phyloP scores from a whole-genome alignment of 2,888 invertebrate species.

The Icerya purchasi region DNA sequence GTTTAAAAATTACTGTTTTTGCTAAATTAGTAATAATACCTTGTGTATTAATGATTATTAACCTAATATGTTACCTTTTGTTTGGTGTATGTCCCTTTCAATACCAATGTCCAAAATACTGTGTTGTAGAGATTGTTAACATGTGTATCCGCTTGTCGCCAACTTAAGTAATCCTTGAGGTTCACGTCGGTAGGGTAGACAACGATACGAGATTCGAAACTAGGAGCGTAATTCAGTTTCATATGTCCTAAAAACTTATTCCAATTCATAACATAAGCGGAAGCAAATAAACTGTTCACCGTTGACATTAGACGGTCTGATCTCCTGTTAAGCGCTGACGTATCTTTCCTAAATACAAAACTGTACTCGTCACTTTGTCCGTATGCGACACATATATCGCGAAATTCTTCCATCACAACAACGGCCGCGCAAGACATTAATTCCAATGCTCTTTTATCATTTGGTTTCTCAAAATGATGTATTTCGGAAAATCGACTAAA shows the following conservation, averaged over 20 bases:
- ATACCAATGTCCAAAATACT: conserved; percentile 76
- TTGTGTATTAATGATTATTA: no score
- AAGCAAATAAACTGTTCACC: conserved; percentile 69
- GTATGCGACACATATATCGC: conserved; percentile 62
- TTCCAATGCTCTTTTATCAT: conserved; percentile 53
- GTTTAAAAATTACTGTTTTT: no score
- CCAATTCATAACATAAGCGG: conserved; percentile 77
- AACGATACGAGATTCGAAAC: conserved; percentile 74
- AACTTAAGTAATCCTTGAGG: conserved; percentile 68
- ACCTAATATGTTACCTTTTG: neutral
- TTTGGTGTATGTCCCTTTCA: conserved; percentile 26
- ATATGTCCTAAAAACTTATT: conserved; percentile 43
- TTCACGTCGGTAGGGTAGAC: conserved; percentile 73
- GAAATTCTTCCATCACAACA: conserved; percentile 59
- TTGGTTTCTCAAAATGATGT: conserved; percentile 67
- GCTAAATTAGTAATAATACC: no score
- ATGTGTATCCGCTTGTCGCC: conserved; percentile 88
- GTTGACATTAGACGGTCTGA: conserved; percentile 64
- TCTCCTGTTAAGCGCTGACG: conserved; percentile 55
- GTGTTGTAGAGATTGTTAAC: conserved; percentile 96
- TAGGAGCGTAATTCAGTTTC: conserved; percentile 59
- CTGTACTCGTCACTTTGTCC: conserved; percentile 97
- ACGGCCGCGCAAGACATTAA: conserved; percentile 76
- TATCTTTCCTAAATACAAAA: conserved; percentile 63
- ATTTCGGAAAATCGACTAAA: conserved; percentile 72